A percentile compares a stretch with the other conserved stretches of the same genome.
These are phyloP conservation scores for Manduca sexta DNA, from an alignment of 1,140 invertebrate species.

Conservation along the genomic window DNA sequence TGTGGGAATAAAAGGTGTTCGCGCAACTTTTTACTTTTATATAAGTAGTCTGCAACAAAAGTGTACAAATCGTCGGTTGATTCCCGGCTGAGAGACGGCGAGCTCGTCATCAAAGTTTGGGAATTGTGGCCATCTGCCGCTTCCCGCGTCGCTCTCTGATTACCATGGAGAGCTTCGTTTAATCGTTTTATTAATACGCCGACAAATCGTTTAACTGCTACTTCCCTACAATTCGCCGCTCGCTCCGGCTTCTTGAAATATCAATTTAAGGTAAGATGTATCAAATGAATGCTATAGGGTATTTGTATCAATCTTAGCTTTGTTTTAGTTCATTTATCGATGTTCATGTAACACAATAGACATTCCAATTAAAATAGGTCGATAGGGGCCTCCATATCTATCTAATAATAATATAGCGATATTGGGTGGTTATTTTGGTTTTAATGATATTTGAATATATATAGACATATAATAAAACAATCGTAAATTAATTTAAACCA, in stretches of 20 bases:
- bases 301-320: no score
- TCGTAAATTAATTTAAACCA: no score
- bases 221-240: constrained; percentile 29
- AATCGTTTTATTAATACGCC: constrained; percentile 73
- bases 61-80: constrained; percentile 56
- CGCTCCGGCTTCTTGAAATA: constrained; percentile 1
- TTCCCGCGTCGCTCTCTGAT: constrained; percentile 58
- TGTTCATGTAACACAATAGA: no score
- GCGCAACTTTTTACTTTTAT: constrained; percentile 32
- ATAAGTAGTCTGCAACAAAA: constrained; percentile 46
- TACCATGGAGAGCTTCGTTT: constrained; percentile 65
- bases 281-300: no score
- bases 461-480: no score
- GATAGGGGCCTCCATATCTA: no score
- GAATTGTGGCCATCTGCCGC: constrained; percentile 67
- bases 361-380: no score
- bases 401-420: no score
- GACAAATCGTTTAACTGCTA: constrained; percentile 63
- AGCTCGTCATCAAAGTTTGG: constrained; percentile 66
- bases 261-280: not conserved
- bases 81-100: constrained; percentile 41
- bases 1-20: constrained; percentile 18
- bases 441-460: no score
- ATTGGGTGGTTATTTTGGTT: no score
- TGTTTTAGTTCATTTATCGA: no score